Base-by-base conservation (phyloP, 2,797 vertebrate species). In the Nannoperca australis region DNA sequence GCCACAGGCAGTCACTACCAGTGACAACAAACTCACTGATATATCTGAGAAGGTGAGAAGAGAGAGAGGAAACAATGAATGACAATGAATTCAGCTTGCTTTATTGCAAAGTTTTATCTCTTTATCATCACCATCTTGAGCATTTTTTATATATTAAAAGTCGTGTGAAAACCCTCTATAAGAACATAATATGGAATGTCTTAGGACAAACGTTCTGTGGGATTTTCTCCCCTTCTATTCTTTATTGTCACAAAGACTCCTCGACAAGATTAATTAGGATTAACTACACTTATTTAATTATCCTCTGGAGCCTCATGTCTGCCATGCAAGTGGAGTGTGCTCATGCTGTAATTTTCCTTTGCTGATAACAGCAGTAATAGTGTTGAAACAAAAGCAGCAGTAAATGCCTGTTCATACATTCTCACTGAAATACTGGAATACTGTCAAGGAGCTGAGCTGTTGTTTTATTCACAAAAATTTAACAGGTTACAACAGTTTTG, bases 1-100 rank as follows among this genome's bases (percentile, higher is more conserved):
- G 78, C 97, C 97, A 81, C 98, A 99, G 92, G 97, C 97, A 0
- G 98, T 99, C 85, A 99, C 98, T 66, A 99, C 96, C 77, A 99
- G 93, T 24, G 97, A 99, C 63, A 99, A 93, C 82, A 99, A 91
- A 91, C 98, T 99, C 88, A 99, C 94, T 1, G 98, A 99, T 90
- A 99, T 96, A 93, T 99, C 98, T 99, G 95, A 81, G 51, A 54
- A 44, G 53, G 9, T 24, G 15, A 88, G 3, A 73, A 61, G 13
- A 81, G 2, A 78, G 45, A 71, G 14, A 50, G 15, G 32, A 76
- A 76, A 47, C 45, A 20, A 85, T 32, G 11, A 53, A 18, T 47
- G 38, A 66, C 5, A 50, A 13, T 44, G 10, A 64, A 49, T 73
- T 27, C 24, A 27, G 24, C 24, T 27, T 27, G 24, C 24, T 27